Evolutionary conservation across 2,113 vertebrate genomes (phyloP), one percentile per base, ranked within the genome.

Genomic region (Loxodonta africana): DNA sequence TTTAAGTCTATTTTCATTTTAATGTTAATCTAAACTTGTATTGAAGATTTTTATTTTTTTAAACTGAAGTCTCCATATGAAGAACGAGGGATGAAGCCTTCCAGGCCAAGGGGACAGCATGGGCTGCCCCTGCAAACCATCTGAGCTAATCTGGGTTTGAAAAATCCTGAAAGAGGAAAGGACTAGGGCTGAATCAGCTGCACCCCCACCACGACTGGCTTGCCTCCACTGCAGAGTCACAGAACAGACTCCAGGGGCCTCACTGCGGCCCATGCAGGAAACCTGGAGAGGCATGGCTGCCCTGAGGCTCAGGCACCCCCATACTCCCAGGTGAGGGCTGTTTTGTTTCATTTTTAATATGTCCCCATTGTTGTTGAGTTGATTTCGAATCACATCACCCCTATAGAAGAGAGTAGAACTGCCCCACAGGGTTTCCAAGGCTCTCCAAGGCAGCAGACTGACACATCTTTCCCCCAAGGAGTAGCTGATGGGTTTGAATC

Each of bases 161-260:
- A 94, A 51, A 81, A 15, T n/a, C 74, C 8, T 15, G 60, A 26
- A 44, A n/a, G 15, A 62, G 37, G 8, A 76, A 62, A 77, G 8
- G 23, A 5, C 1, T 12, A 6, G 48, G 14, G 8, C 20, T 76
- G 30, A 57, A 28, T 21, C 6, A 6, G 23, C 8, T 60, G 0
- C 60, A 33, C 5, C 9, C 5, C 18, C 33, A 2, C 7, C 30
- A 14, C 8, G 26, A 14, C 37, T n/a, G 20, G n/a, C 21, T 28
- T 30, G 0, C 11, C 26, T 53, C 76, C 20, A 1, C 65, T 9
- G 17, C 6, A 80, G 80, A n/a, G 3, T 53, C 21, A 10, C 9
- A 12, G 4, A 0, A 1, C 46, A 11, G 46, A 48, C 30, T 80
- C 5, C 8, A 12, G n/a, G 44, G 7, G 21, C 60, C 60, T 4